Percentiles rank a stretch among this genome's conserved stretches.
These are phyloP conservation scores for Drosophila anomalata DNA, from an alignment of 2,888 invertebrate genomes.

Conservation along the genomic window DNA sequence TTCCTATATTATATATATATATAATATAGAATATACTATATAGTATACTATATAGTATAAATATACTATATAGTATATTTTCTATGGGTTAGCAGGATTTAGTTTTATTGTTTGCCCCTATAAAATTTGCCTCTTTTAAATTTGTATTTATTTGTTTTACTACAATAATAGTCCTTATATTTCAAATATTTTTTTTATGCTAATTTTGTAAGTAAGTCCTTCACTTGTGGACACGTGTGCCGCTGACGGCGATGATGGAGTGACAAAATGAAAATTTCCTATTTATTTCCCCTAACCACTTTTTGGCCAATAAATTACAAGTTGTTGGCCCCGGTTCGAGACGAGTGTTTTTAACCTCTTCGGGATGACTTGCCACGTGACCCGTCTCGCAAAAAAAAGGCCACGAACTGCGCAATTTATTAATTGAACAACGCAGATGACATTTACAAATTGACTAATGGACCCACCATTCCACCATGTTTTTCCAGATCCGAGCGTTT, in stretches of 20 bases:
- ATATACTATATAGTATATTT: too few species aligned
- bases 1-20: too few species aligned
- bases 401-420: constrained; percentile 53
- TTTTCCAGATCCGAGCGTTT: constrained; percentile 47
- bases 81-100: not conserved
- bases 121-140: too few species aligned
- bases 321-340: constrained; percentile 41
- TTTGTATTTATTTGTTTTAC: not conserved
- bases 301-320: constrained; percentile 59
- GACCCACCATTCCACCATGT: constrained; percentile 3
- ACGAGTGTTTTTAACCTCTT: constrained; percentile 51
- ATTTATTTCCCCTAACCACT: constrained; percentile 7
- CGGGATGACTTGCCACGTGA: constrained; percentile 57
- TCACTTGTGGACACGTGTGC: constrained; percentile 60
- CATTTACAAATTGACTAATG: constrained; percentile 66
- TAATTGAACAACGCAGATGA: constrained; percentile 65
- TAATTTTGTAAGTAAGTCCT: constrained; percentile 33
- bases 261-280: constrained; percentile 63
- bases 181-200: not conserved
- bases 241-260: constrained; percentile 71
- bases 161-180: not conserved
- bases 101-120: too few species aligned
- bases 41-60: too few species aligned
- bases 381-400: constrained; percentile 29
- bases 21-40: too few species aligned